phyloP scores from a whole-genome alignment of 35 echinoderm and acorn worm species.

The Stichopus chloronotus region DNA sequence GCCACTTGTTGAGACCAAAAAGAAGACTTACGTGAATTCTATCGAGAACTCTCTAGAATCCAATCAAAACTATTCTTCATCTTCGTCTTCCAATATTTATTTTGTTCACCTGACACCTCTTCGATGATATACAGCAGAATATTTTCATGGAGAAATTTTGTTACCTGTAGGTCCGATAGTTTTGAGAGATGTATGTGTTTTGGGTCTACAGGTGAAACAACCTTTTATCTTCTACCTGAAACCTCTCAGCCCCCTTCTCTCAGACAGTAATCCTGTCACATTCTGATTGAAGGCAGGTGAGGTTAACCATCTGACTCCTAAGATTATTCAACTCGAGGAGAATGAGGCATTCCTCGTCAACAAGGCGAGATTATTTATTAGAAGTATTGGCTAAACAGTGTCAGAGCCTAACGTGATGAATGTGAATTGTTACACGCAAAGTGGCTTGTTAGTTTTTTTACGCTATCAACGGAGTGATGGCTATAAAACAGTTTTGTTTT shows the following conservation, averaged over 20 bases:
- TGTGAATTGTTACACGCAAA: neutral
- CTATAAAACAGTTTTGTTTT: no score
- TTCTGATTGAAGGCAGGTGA: neutral
- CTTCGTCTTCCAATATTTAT: neutral
- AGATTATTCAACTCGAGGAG: neutral
- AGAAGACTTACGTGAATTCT: no score
- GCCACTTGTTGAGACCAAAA: no score
- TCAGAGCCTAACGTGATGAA: neutral
- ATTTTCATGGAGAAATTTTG: neutral
- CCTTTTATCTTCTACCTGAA: neutral
- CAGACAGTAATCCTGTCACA: neutral
- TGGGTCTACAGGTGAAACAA: slow-evolving; percentile 5
- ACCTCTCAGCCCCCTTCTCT: neutral
- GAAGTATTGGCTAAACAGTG: slow-evolving; percentile 2
- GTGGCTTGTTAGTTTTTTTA: neutral
- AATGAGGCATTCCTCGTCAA: neutral
- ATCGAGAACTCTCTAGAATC: no score
- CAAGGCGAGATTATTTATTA: neutral
- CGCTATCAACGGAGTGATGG: no score
- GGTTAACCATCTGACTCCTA: neutral
- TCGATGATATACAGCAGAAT: neutral
- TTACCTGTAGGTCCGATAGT: slow-evolving; percentile 17
- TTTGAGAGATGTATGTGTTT: neutral
- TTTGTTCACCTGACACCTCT: neutral
- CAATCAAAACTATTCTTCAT: neutral